A percentile compares a stretch with the other conserved stretches of the same genome.
Evolutionary conservation across 2,888 invertebrate species (phyloP).

Genomic region (Danaus chrysippus): DNA sequence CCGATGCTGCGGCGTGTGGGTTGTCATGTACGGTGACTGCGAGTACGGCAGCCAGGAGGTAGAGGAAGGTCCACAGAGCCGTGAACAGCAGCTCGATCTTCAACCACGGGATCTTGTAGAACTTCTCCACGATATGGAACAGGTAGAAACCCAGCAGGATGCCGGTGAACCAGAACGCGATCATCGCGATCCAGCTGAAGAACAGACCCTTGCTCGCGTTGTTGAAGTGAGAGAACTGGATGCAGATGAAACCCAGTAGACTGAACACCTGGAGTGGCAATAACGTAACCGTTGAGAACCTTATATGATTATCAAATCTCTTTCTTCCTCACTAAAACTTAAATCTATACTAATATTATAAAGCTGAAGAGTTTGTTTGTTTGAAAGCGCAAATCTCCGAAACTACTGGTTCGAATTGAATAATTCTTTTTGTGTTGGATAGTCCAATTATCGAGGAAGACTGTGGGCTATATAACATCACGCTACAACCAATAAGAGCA

Average conservation of each 20-base stretch:
- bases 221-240: slow-evolving; percentile 79
- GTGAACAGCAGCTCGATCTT: slow-evolving; percentile 89
- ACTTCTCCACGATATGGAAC: slow-evolving; percentile 92
- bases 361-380: too few species aligned
- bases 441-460: too few species aligned
- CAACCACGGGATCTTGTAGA: slow-evolving; percentile 92
- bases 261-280: slow-evolving; percentile 77
- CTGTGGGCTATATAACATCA: too few species aligned
- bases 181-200: slow-evolving; percentile 89
- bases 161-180: slow-evolving; percentile 91
- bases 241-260: slow-evolving; percentile 89
- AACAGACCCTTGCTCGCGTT: slow-evolving; percentile 81
- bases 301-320: too few species aligned
- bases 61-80: slow-evolving; percentile 85
- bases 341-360: too few species aligned
- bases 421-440: too few species aligned
- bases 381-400: too few species aligned
- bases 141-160: slow-evolving; percentile 88
- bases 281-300: neutral
- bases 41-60: slow-evolving; percentile 86
- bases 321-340: too few species aligned
- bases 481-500: too few species aligned
- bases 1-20: slow-evolving; percentile 85
- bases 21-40: slow-evolving; percentile 80
- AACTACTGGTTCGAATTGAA: too few species aligned